Percentiles rank a stretch among this genome's conserved stretches.
These are phyloP conservation scores for Lepidostoma basale DNA, from an alignment of 1,140 invertebrate genomes.

Conservation along the genomic window DNA sequence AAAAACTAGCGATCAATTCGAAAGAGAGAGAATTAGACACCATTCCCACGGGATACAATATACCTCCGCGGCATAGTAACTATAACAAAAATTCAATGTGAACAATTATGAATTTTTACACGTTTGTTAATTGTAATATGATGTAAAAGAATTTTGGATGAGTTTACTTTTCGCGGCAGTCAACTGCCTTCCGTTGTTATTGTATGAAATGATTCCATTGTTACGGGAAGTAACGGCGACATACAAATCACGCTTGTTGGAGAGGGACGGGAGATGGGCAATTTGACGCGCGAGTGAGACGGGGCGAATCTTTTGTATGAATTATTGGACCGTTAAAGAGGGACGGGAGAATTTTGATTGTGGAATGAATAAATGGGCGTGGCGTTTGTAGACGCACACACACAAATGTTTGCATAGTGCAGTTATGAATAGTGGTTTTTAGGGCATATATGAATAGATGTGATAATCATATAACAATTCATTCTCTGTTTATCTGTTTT, in stretches of 20 bases:
- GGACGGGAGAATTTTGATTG: conserved; percentile 1
- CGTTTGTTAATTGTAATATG: no score
- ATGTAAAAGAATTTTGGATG: no score
- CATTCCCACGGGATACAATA: no score
- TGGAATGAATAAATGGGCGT: neutral
- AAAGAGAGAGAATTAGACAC: conserved; percentile 17
- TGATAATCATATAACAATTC: no score
- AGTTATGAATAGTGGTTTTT: no score
- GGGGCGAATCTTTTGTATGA: neutral
- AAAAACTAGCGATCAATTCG: conserved; percentile 6
- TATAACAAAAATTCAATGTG: no score
- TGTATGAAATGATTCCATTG: conserved; percentile 23
- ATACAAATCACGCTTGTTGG: conserved; percentile 5
- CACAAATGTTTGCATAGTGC: conserved; percentile 4
- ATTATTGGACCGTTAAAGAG: conserved; percentile 2
- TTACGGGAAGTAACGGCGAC: neutral
- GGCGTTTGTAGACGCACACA: neutral
- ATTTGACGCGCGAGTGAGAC: neutral
- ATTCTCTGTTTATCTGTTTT: no score
- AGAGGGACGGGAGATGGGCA: neutral
- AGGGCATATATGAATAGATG: no score
- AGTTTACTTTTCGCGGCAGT: no score
- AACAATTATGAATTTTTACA: no score
- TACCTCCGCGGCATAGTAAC: no score
- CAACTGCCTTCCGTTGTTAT: no score